phyloP scores from a whole-genome alignment of 2,888 invertebrate species.

The Desoria tigrina region DNA sequence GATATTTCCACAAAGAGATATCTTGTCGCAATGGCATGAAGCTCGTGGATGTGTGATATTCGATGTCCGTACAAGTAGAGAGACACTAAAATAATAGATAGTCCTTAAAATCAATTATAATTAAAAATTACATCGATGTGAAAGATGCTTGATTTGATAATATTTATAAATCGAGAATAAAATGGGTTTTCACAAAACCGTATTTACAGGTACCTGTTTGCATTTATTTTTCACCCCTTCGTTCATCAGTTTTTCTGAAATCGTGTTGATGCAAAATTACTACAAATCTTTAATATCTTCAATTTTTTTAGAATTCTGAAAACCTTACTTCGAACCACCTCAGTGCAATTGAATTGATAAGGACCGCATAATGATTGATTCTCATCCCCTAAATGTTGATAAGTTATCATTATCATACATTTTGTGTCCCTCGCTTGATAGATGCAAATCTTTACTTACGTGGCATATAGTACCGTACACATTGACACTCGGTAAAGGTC shows the following conservation, averaged over 20 bases:
- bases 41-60: conserved; percentile 31
- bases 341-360: conserved; percentile 42
- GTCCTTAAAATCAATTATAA: too few species aligned
- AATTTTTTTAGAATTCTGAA: too few species aligned
- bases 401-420: neutral
- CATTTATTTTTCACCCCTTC: conserved; percentile 14
- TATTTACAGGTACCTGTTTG: too few species aligned
- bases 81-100: too few species aligned
- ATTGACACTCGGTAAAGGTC: conserved; percentile 33
- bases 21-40: conserved; percentile 17
- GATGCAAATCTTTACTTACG: too few species aligned
- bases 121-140: too few species aligned
- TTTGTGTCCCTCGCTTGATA: too few species aligned
- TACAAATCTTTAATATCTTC: too few species aligned
- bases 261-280: neutral
- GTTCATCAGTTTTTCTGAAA: conserved; percentile 15
- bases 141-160: too few species aligned
- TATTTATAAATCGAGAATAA: too few species aligned
- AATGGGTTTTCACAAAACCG: too few species aligned
- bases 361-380: conserved; percentile 43
- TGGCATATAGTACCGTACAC: conserved; percentile 49
- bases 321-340: conserved; percentile 41
- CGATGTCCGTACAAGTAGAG: conserved; percentile 43
- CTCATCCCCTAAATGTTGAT: conserved; percentile 29
- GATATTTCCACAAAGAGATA: conserved; percentile 1